Evolutionary conservation across 1,140 invertebrate genomes (phyloP), one percentile per base, ranked within the genome.

Genomic region (Probaryconus sp.): DNA sequence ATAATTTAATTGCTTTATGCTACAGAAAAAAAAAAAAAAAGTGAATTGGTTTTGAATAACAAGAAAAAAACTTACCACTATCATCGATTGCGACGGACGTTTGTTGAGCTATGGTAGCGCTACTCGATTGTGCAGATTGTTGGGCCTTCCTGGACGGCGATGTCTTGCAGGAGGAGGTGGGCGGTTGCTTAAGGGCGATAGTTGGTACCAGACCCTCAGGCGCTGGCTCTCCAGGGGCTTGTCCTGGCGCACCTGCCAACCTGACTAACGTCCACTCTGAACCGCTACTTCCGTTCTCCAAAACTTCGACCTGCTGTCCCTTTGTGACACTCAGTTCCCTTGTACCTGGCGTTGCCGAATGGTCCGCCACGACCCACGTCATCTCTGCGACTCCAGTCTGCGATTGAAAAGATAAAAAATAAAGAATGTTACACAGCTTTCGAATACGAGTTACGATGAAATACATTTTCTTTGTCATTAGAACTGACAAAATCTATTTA

Each of bases 251-350:
- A 11, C 86, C 81, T 10, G 82, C 76, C 17, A 81, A 87, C 81
- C 81, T 89, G 0, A 87, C 84, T n/a, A 88, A 58, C 76, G 90
- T 83, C 90, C 92, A 80, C 89, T 88, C 86, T 0, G 61, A 84
- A 65, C 78, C 56, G 9, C 53, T 70, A 26, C 76, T 51, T 30
- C 83, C 84, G 33, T 92, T 88, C 78, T 97, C 96, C 42, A 98
- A 82, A 43, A 98, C 92, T 81, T 98, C 96, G 35, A 98, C 96
- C 86, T 97, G 96, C 85, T 97, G 96, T 5, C 95, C 95, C 81
- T 96, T 96, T 33, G 86, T 89, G 5, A 97, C 95, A 14, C 90
- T 92, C 61, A 96, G 81, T 83, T 96, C 95, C 24, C 92, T 91
- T 7, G 91, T 86, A 48, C 91, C 91, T 1, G 89, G 85, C 2